Evolutionary conservation across 1,140 invertebrate genomes (phyloP), one percentile per base, ranked within the genome.

Genomic region (Dendrolimus punctatus): DNA sequence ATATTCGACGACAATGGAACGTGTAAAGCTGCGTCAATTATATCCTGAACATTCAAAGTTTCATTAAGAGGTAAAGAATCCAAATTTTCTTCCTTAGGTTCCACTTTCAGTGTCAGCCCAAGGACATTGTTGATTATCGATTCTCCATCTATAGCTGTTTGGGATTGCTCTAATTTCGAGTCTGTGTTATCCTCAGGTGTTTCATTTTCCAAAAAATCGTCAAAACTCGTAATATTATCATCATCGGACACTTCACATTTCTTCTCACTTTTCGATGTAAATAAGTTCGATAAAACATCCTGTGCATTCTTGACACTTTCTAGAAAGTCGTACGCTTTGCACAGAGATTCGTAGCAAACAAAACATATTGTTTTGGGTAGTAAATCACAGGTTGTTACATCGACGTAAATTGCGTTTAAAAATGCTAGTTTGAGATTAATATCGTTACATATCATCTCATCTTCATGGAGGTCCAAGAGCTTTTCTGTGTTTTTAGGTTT

Each of bases 291-390:
- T 37, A 81, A 53, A 6, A 78, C 49, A 38, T 53, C 58, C 57
- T 82, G 76, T 0, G 79, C 73, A 23, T 62, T 62, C 51, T 78
- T 70, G 37, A 82, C 66, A 8, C 59, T 53, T 5, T 58, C 41
- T 2, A 82, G 55, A 39, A 82, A 76, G 2, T 73, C 69, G 49
- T 72, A 80, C 2, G 73, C 71, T 47, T 66, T 75, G 38, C 75
- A 68, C 8, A 82, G 49, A 37, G 60, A 68, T 37, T 58, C 57
- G 8, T 68, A 62, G 53, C 79, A 82, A 0, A 70, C 51, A n/a
- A 75, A 71, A 64, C 79, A 82, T 10, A 76, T 57, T 2, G 71
- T 76, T 58, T 70, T 73, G 9, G 80, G 73, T 8, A 76, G 52
- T 10, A 50, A 51, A 46, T 70, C 64, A 9, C 63, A 53, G 38